phyloP scores from a whole-genome alignment of 2,797 vertebrate species.

The Tadarida brasiliensis region DNA sequence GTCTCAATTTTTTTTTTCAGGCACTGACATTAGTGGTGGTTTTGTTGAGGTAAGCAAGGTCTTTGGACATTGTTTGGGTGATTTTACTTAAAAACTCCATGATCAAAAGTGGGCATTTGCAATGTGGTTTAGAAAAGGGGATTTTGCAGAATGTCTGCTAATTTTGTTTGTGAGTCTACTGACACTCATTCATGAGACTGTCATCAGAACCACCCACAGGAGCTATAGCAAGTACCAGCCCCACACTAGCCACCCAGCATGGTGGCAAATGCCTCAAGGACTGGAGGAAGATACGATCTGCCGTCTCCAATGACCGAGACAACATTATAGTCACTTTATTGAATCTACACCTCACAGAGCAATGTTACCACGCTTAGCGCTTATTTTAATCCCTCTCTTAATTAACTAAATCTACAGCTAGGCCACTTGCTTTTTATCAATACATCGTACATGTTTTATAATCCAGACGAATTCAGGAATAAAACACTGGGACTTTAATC shows the following conservation, averaged over 20 bases:
- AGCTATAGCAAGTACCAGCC: background rate
- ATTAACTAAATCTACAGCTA: constrained; percentile 39
- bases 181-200: background rate
- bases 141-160: background rate
- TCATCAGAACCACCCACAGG: background rate
- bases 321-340: background rate
- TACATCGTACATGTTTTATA: constrained; percentile 45
- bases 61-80: background rate
- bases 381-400: constrained; percentile 52
- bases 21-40: background rate
- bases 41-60: background rate
- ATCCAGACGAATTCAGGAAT: constrained; percentile 9
- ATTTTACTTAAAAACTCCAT: background rate
- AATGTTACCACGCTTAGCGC: background rate
- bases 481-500: background rate
- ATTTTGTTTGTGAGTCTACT: background rate
- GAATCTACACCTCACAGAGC: background rate
- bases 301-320: background rate
- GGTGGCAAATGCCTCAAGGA: background rate
- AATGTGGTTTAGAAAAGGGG: background rate
- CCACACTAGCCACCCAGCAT: accelerated
- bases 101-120: background rate
- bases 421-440: constrained; percentile 25
- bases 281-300: too few relatives aligned
- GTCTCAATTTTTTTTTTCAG: background rate